Evolutionary conservation across 2,888 invertebrate species (phyloP), one percentile per base, ranked within the genome.

Genomic region (Xylocampa areola): DNA sequence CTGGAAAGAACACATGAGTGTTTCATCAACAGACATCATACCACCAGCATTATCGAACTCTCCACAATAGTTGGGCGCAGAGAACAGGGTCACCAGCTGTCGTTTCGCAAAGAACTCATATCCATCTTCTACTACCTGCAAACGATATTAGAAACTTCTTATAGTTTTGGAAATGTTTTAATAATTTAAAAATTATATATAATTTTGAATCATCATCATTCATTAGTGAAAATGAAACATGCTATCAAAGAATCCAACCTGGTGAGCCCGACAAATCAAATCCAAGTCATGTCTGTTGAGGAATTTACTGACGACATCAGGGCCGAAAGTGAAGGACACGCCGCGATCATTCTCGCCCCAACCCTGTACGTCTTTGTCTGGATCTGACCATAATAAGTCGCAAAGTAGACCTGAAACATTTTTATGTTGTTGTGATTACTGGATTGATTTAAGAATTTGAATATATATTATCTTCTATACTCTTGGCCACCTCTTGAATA

Each of bases 21-120:
- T 98, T 89, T 99, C 99, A 89, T 99, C 99, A 25, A 99, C 99
- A 63, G 98, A 98, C 99, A 99, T 99, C 99, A 99, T 99, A 63
- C 99, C 99, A 51, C 99, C 99, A 45, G 99, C 99, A 88, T 99
- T 99, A 90, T 99, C 99, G 84, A 99, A 99, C 91, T 99, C 98
- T n/a, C 99, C 98, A 88, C 98, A 98, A 88, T 98, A 98, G 90
- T 99, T 99, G 21, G 99, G 99, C 36, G 99, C 99, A n/a, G 99
- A 99, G 93, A 99, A 99, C 50, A 99, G 93, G 1, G 99, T 99
- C 49, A 99, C 99, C 83, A 99, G 95, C 88, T 99, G 99, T 64
- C 99, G 95, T 89, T 99, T 99, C 11, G 99, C 99, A 92, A 99
- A 99, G 93, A 99, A 99, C 87, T 99, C 99, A 87, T 99, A 99